Evolutionary conservation across 2,797 vertebrate species (phyloP), one percentile per base, ranked within the genome.

Genomic region (Streptopelia turtur): DNA sequence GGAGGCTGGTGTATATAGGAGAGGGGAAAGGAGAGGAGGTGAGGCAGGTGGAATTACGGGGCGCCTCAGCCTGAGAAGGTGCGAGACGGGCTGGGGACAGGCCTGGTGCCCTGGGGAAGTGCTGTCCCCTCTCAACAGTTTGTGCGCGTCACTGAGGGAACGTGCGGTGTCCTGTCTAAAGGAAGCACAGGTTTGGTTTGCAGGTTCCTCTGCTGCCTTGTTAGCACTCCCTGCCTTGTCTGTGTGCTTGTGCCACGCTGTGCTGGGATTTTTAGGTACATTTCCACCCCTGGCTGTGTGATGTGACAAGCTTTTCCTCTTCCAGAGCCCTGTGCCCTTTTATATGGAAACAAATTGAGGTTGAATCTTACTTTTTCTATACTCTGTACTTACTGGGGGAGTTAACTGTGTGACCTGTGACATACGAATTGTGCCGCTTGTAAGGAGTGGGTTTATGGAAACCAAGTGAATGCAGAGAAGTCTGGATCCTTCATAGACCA

Each of bases 391-490:
- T 86, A 47, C 6, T 37, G 10, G 27, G 18, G 30, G 33, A 13
- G 20, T 80, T 66, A 6, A 41, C 5, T 43, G 25, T 37, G 27
- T 33, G 27, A 50, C n/a, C 57, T 5, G 0, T 55, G 39, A 41
- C 30, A 2, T 22, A 31, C 71, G 52, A 82, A 50, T 18, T 47
- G 43, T 56, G 10, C 7, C 25, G 10, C 9, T 41, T 33, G 18
- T 16, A n/a, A 78, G 60, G 45, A 6, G 1, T 57, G 69, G 47
- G 16, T 53, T 55, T 59, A 4, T 75, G 55, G 50, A 64, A 74
- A 64, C 3, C 0, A 0, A 3, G 10, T 50, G 24, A 81, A 74
- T 21, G 25, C 5, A 15, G 53, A 57, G n/a, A 52, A 69, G 25
- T 57, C 56, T 87, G 79, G 53, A 64, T 80, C 49, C 41, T 78